Base-by-base conservation (phyloP, 2,888 invertebrate genomes). In the Drosophila kanekoi region DNA sequence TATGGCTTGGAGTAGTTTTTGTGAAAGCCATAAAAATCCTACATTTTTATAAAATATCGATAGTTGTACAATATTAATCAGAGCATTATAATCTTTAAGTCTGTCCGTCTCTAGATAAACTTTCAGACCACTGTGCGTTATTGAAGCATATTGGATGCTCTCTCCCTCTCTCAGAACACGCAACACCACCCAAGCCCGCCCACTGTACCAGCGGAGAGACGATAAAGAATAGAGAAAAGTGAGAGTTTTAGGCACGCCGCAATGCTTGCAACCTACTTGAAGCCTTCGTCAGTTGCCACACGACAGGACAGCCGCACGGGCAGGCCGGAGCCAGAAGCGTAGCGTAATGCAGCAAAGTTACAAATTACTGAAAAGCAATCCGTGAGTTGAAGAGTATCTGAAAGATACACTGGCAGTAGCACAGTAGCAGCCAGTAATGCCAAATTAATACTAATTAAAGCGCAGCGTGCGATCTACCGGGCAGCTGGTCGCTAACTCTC, bases 271-370 rank as follows among this genome's bases (percentile, higher is more conserved):
- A 48, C 62, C 67, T 40, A 52, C 62, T 75, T 35, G 65, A 72
- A 45, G 28, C 61, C 14, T 38, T 56, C 53, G 70, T 84, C 85
- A 89, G 89, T 89, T 84, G 79, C 78, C 71, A 78, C 57, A 75
- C 82, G 79, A 75, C 82, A 89, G 83, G 85, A 89, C 75, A 81
- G 73, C 67, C 67, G 67, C 69, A 73, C 81, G 68, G 89, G 53
- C 81, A 59, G 61, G 51, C 75, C 37, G 38, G 38, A 48, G 18
- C 32, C 14, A 48, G 43, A 66, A 18, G 2, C 59, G 10, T 23
- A 38, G 9, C 14, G 38, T 41, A 48, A 52, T 67, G 63, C 58
- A 49, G 62, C 38, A 52, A 52, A 51, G 49, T 69, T 33, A 33
- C 5, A 41, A 61, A 16, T 33, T 35, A 44, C 37, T 48, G 44